Evolutionary conservation across 2,113 vertebrate genomes (phyloP).

Genomic region (Centropus bengalensis): DNA sequence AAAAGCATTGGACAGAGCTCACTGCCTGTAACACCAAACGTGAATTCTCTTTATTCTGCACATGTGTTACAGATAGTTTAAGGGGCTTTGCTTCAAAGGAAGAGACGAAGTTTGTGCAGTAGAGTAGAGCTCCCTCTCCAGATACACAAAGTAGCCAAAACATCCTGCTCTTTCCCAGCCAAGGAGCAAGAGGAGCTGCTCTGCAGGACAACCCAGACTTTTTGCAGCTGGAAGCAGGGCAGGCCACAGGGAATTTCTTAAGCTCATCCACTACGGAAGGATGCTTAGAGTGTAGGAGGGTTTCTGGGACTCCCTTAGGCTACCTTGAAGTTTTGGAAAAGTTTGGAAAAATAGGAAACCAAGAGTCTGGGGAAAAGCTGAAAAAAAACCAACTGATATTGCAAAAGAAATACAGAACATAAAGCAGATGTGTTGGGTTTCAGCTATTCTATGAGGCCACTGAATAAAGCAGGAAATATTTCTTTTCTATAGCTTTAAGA

Average conservation of each 20-base stretch:
- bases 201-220: background rate
- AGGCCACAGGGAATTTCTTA: background rate
- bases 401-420: background rate
- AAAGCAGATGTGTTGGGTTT: background rate
- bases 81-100: background rate
- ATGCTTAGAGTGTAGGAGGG: background rate
- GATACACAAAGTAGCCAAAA: background rate
- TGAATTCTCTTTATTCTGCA: background rate
- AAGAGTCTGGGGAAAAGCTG: background rate
- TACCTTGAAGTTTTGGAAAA: background rate
- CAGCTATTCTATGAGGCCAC: fast-evolving
- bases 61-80: background rate
- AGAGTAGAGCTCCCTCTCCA: background rate
- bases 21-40: background rate
- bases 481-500: background rate
- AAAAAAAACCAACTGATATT: background rate
- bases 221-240: background rate
- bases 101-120: background rate
- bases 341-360: background rate
- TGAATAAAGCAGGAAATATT: background rate
- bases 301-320: background rate
- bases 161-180: background rate
- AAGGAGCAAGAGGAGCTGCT: background rate
- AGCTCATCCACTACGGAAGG: background rate
- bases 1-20: background rate